Conservation (phyloP, 2,113 vertebrate genomes). For the Motacilla alba region DNA sequence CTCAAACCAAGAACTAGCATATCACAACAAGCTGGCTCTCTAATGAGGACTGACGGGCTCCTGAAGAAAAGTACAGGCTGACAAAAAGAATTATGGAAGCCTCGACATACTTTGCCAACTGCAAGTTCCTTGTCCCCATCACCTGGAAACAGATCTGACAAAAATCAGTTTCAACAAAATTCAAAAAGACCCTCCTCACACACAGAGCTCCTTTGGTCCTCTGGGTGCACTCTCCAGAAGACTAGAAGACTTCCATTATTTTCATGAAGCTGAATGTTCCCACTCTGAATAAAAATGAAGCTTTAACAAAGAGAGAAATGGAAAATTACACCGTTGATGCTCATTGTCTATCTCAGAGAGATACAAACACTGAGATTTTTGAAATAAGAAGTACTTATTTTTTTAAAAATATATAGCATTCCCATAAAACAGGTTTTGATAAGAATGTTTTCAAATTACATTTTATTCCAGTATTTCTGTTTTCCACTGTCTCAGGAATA, state of each 20-base stretch:
- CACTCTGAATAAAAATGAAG: neutral
- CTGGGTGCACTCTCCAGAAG: neutral
- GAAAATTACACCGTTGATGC: neutral
- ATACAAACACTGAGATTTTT: neutral
- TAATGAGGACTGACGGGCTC: neutral
- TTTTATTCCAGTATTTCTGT: neutral
- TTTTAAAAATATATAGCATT: neutral
- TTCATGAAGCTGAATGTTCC: neutral
- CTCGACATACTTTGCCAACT: fast-evolving
- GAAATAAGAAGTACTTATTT: neutral
- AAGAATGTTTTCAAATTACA: neutral
- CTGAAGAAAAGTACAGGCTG: neutral
- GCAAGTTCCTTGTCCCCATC: neutral
- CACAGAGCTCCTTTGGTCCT: neutral
- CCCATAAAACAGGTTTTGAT: neutral
- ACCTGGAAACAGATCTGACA: neutral
- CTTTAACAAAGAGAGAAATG: neutral
- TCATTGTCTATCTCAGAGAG: neutral
- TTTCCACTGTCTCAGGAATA: neutral
- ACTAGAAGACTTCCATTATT: neutral
- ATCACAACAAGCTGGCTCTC: neutral
- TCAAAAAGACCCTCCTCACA: neutral
- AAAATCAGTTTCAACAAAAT: neutral
- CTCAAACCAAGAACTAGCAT: neutral
- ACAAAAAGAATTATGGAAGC: neutral